Evolutionary conservation across 2,113 vertebrate species (phyloP).

Genomic region (Bubo blakistoni): DNA sequence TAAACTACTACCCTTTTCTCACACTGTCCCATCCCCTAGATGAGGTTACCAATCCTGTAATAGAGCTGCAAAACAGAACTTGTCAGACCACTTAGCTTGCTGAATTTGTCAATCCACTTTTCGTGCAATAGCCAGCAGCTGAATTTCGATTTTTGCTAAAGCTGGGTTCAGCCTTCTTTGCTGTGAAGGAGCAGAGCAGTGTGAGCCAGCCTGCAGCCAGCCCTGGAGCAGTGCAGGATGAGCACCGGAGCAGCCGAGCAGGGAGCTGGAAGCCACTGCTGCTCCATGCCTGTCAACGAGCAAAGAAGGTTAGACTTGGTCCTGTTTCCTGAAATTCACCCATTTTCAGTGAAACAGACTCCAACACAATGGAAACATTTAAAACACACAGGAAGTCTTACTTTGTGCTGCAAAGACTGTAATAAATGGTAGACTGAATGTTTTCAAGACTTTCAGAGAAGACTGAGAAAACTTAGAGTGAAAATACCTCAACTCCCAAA

Average conservation of each 20-base stretch:
- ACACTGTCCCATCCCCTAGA: too few species aligned
- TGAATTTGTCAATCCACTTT: not conserved
- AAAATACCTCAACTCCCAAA: not conserved
- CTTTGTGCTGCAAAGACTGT: not conserved
- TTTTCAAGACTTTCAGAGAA: not conserved
- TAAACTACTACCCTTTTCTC: not conserved
- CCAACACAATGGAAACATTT: not conserved
- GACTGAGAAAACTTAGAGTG: not conserved
- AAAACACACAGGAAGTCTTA: not conserved
- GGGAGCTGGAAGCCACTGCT: not conserved
- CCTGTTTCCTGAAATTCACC: not conserved
- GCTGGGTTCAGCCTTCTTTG: not conserved
- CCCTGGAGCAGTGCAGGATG: accelerated
- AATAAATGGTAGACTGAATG: not conserved
- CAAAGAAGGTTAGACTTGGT: accelerated
- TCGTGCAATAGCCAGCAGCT: not conserved
- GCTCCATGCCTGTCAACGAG: accelerated
- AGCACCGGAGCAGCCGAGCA: not conserved
- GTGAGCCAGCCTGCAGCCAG: not conserved
- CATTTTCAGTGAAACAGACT: not conserved
- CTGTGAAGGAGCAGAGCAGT: accelerated
- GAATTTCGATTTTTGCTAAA: not conserved
- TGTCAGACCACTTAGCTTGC: not conserved
- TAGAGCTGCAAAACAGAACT: not conserved
- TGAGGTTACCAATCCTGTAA: not conserved